phyloP scores from a whole-genome alignment of 2,888 invertebrate genomes.

The Andrena minutula region DNA sequence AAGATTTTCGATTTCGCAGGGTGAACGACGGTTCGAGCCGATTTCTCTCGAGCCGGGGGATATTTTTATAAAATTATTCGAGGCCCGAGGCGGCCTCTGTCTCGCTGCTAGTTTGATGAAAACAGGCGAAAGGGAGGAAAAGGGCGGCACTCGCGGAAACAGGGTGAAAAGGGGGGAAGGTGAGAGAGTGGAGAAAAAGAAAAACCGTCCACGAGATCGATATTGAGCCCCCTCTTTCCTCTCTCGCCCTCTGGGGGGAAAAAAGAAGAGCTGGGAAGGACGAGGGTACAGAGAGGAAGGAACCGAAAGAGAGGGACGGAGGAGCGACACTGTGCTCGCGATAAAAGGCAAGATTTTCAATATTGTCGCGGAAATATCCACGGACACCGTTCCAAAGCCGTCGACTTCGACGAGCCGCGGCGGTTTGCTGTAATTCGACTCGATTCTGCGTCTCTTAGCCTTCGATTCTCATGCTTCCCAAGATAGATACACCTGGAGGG shows the following conservation, averaged over 20 bases:
- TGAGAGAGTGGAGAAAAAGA: slow-evolving; percentile 42
- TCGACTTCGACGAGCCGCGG: neutral
- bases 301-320: slow-evolving; percentile 55
- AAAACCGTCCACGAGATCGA: slow-evolving; percentile 64
- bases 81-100: slow-evolving; percentile 53
- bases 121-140: slow-evolving; percentile 73
- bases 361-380: slow-evolving; percentile 60
- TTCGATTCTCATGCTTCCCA: neutral
- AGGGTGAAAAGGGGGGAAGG: slow-evolving; percentile 56
- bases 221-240: slow-evolving; percentile 62
- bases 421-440: neutral
- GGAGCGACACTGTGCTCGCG: slow-evolving; percentile 64
- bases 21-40: slow-evolving; percentile 31
- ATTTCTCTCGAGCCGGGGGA: slow-evolving; percentile 28
- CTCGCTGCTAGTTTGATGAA: slow-evolving; percentile 67
- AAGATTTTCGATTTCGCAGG: neutral
- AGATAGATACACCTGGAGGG: no score
- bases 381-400: slow-evolving; percentile 18
- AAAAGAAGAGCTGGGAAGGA: slow-evolving; percentile 65
- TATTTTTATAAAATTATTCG: slow-evolving; percentile 67
- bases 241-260: slow-evolving; percentile 18
- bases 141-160: slow-evolving; percentile 73
- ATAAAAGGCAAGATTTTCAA: slow-evolving; percentile 66
- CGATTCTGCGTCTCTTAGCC: neutral
- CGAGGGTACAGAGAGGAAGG: slow-evolving; percentile 71